Evolutionary conservation across 2,797 vertebrate genomes (phyloP), one percentile per base, ranked within the genome.

Genomic region (Neosilurus mollespiculum): DNA sequence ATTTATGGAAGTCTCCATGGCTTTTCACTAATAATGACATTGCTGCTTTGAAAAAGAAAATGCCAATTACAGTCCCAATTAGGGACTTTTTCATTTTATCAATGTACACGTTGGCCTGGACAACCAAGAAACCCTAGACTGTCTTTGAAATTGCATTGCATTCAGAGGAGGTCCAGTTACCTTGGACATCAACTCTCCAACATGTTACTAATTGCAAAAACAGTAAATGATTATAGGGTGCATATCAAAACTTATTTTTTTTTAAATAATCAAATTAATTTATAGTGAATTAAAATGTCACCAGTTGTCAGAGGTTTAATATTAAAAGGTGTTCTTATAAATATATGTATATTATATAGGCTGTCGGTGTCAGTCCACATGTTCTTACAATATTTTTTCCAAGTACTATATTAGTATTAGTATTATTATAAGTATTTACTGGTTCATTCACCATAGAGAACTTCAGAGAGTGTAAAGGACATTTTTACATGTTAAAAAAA

Each of bases 1-100:
- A 34, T 34, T 24, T 12, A 15, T 61, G 75, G 20, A 30, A 77
- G 75, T 77, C 75, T 43, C 34, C 58, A 77, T 77, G 54, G 75
- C 34, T 8, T 70, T 73, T 56, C 53, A 34, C 24, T 75, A 1
- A 58, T 43, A 37, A 76, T 59, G 10, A 5, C 56, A 22, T 18
- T 73, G 51, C 14, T 30, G 14, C n/a, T 54, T 54, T 72, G 34
- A 26, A 16, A 26, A n/a, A 30, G 54, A 73, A 20, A 75, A 43
- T 30, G 16, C 16, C 9, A 59, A 59, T 76, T 58, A 37, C 26
- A 34, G 18, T 59, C 18, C 14, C 59, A 76, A 76, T n/a, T 76
- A 76, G 14, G 26, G 56, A n/a, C n/a, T n/a, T n/a, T 22, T 26
- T 18, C 3, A 30, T 16, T 8, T 76, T 59, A n/a, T 59, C 20